Conservation (phyloP, 2,888 invertebrate species). For the Drosophila macrothrix region DNA sequence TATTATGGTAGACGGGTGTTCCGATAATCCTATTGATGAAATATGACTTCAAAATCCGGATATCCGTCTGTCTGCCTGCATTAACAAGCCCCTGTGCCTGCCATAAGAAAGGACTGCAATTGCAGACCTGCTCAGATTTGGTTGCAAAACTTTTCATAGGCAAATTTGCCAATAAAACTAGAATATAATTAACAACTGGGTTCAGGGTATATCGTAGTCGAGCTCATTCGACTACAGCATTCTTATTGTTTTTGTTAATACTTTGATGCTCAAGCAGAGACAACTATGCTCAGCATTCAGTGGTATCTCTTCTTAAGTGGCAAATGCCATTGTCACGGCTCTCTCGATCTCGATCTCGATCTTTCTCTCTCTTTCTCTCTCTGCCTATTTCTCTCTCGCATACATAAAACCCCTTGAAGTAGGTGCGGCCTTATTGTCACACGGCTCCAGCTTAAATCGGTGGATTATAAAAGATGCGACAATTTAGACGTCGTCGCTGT, state of each 20-base stretch:
- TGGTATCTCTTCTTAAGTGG: background rate
- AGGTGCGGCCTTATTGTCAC: conserved; percentile 30
- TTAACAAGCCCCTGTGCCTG: too few relatives aligned
- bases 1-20: background rate
- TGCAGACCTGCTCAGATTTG: background rate
- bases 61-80: background rate
- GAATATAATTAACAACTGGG: too few relatives aligned
- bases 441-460: conserved; percentile 15
- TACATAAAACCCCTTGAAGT: conserved; percentile 16
- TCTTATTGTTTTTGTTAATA: background rate
- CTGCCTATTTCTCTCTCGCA: background rate
- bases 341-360: background rate
- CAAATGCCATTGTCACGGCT: conserved; percentile 9
- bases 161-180: too few relatives aligned
- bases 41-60: background rate
- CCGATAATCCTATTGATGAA: background rate
- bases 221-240: too few relatives aligned
- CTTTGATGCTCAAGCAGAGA: background rate
- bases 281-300: background rate
- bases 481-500: conserved; percentile 67
- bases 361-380: background rate
- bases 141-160: too few relatives aligned
- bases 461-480: conserved; percentile 70
- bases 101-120: background rate
- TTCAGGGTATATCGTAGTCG: too few relatives aligned